Conservation (phyloP, 2,113 vertebrate genomes). For the Triplophysa dalaica region DNA sequence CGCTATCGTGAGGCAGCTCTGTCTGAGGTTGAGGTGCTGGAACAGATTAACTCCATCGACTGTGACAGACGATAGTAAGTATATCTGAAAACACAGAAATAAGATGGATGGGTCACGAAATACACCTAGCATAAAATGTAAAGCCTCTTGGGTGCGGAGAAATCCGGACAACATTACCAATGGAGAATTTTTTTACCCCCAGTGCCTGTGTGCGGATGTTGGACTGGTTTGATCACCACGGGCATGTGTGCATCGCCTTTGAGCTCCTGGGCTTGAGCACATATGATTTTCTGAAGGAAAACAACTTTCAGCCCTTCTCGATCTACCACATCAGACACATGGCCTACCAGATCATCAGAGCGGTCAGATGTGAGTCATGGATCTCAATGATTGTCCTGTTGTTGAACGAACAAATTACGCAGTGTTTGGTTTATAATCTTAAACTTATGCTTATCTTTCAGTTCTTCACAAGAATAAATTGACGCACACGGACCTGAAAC, state of each 20-base stretch:
- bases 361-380: slow-evolving; percentile 87
- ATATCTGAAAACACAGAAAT: neutral
- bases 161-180: neutral
- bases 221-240: slow-evolving; percentile 96
- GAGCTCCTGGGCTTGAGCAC: slow-evolving; percentile 96
- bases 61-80: slow-evolving; percentile 77
- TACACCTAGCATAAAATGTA: neutral
- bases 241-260: slow-evolving; percentile 93
- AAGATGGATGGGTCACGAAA: neutral
- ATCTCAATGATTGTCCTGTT: neutral
- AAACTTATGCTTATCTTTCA: slow-evolving; percentile 54
- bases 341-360: slow-evolving; percentile 89
- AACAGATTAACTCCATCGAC: slow-evolving; percentile 87
- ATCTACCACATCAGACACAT: slow-evolving; percentile 91
- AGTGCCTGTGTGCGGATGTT: slow-evolving; percentile 93
- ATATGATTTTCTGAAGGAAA: slow-evolving; percentile 96
- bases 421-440: neutral
- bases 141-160: slow-evolving; percentile 8
- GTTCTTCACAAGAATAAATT: slow-evolving; percentile 92
- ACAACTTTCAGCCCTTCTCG: slow-evolving; percentile 92
- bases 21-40: slow-evolving; percentile 93
- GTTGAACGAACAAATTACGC: neutral
- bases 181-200: slow-evolving; percentile 42
- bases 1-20: slow-evolving; percentile 93
- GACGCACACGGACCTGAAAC: slow-evolving; percentile 96